Evolutionary conservation across 1,140 invertebrate genomes (phyloP), one percentile per base, ranked within the genome.

Genomic region (Eupristina koningsbergeri): DNA sequence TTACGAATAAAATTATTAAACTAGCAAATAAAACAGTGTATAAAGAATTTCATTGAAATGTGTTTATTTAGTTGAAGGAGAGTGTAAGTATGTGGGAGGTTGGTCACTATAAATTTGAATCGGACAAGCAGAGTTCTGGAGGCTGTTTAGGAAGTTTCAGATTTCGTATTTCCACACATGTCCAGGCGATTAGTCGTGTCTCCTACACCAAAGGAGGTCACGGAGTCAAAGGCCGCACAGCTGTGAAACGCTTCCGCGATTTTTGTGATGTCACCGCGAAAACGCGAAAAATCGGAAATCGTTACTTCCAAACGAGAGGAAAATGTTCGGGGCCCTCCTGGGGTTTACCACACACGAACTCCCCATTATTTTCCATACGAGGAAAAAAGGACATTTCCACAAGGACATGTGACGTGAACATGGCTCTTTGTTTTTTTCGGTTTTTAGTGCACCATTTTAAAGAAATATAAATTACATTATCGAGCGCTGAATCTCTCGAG

Each of bases 101-200:
- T 84, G 86, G 81, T 87, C 82, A 84, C 85, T 81, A 79, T 88
- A 88, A 91, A 89, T 89, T 85, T 85, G 29, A 58, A 83, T 86
- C 45, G 79, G 71, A 58, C 26, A 71, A 47, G 67, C 36, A 85
- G 81, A 83, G 73, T 86, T 75, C 76, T 50, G 63, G 63, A 64
- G 77, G 82, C 76, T 83, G 64, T 87, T 84, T 86, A 85, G 84
- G 86, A 86, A 88, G 87, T 89, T 81, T 91, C 89, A 78, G 76
- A 86, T 91, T 88, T 88, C 90, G 67, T 89, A 89, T 91, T 90
- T 88, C 88, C 88, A 91, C 90, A 90, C 88, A 87, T 91, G 91
- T 89, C 84, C 80, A 80, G 85, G 80, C 86, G 89, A 86, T 90
- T 87, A 87, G 86, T 80, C 81, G 85, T 58, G 26, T 26, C 58